phyloP scores from a whole-genome alignment of 2,797 vertebrate genomes.

The Aplochiton taeniatus region DNA sequence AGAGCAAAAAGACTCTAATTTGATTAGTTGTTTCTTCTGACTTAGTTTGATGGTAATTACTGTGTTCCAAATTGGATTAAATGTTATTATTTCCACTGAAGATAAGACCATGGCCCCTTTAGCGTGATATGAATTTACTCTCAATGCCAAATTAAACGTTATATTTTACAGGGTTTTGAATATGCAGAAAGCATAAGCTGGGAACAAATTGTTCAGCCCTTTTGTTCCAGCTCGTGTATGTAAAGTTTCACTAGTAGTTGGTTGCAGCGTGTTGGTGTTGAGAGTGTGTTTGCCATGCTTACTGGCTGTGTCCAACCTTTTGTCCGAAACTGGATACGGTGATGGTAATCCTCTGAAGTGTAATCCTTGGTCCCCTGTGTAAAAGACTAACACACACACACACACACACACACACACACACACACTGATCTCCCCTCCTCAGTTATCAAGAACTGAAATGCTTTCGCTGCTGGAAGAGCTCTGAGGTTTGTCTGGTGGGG shows the following conservation, averaged over 20 bases:
- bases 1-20: constrained; percentile 14
- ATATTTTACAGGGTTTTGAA: constrained; percentile 3
- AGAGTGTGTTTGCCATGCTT: not conserved
- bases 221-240: too few relatives aligned
- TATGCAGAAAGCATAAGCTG: constrained; percentile 1
- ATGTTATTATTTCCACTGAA: constrained; percentile 13
- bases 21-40: constrained; percentile 26
- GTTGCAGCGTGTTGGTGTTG: not conserved
- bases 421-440: constrained; percentile 17
- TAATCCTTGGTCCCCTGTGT: constrained; percentile 14
- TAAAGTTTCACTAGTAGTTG: too few relatives aligned
- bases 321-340: not conserved
- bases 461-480: too few relatives aligned
- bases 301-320: not conserved
- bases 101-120: not conserved
- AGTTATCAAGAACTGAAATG: constrained; percentile 2
- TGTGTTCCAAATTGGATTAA: constrained; percentile 26
- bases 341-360: constrained; percentile 5
- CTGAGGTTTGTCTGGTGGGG: not conserved
- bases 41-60: constrained; percentile 25
- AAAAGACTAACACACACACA: not conserved
- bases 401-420: not conserved
- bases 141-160: constrained; percentile 2
- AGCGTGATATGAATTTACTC: constrained; percentile 10
- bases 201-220: too few relatives aligned